Evolutionary conservation across 1,140 invertebrate genomes (phyloP), one percentile per base, ranked within the genome.

Genomic region (Venustaconcha ellipsiformis): DNA sequence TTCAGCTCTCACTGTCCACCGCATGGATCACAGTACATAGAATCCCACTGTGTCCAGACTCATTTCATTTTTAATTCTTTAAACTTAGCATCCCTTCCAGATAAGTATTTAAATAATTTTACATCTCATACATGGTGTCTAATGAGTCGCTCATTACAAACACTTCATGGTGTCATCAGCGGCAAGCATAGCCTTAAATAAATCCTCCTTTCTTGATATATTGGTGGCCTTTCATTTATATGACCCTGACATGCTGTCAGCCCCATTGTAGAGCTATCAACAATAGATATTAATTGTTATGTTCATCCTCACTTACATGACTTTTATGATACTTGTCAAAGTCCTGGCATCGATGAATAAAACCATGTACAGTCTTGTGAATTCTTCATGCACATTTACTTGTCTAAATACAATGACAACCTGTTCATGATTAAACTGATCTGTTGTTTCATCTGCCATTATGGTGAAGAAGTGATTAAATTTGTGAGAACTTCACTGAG

Each of bases 371-470:
- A 79, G 30, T 68, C 67, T 73, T 66, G 66, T 66, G 18, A 75
- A 74, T 26, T 78, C 37, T 55, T 73, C 70, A 14, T 18, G 18
- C 23, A 8, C 23, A 26, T 48, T 69, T 57, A 60, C 11, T 63
- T 68, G 70, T 62, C 67, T 18, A 23, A 79, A 17, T 20, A 70
- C 66, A 58, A 78, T 65, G 37, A 75, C 72, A 23, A 78, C 18
- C 67, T 78, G 72, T 26, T 79, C 77, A 55, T 66, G 48, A 64
- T 75, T 79, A 18, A 48, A 72, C 30, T 26, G 37, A 56, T 78
- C 72, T 23, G 72, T 75, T 55, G 66, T 65, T 66, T 78, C 77
- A 59, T 78, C 77, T 12, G 58, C 58, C 72, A 75, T 75, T 17
- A 78, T 70, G 30, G 72, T 48, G 67, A 69, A 78, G 48, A 69